Percentiles rank a stretch among this genome's conserved stretches.
phyloP scores from a whole-genome alignment of 1,140 invertebrate species.

The Drosophila pseudoobscura region DNA sequence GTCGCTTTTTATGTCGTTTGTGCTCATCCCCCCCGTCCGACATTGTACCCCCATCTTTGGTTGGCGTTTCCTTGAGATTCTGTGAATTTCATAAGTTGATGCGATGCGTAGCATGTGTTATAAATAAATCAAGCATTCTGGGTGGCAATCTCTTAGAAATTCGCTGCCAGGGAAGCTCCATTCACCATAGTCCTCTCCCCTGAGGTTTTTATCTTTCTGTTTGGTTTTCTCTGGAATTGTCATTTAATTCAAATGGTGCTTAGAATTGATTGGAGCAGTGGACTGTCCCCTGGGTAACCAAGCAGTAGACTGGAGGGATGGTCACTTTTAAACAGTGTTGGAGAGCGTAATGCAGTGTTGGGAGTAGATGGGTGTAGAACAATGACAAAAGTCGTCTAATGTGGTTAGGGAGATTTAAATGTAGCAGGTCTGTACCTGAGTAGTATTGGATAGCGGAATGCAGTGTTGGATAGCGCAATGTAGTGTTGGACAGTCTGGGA shows the following conservation, averaged over 20 bases:
- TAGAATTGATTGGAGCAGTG: constrained; percentile 36
- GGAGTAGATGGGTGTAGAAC: too few species aligned
- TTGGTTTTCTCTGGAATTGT: constrained; percentile 45
- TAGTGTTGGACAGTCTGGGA: too few species aligned
- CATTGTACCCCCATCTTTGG: constrained; percentile 12
- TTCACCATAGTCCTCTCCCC: too few species aligned
- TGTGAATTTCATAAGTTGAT: constrained; percentile 72
- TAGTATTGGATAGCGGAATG: too few species aligned
- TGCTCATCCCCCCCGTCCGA: constrained; percentile 11
- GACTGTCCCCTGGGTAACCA: constrained; percentile 17
- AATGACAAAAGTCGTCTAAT: too few species aligned
- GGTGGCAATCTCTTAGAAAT: constrained; percentile 61
- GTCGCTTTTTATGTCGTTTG: constrained; percentile 81
- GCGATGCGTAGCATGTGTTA: constrained; percentile 76
- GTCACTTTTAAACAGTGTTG: too few species aligned
- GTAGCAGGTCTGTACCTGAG: too few species aligned
- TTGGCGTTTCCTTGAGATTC: constrained; percentile 42
- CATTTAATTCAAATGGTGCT: constrained; percentile 70
- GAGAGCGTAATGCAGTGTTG: too few species aligned
- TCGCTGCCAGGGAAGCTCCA: background rate
- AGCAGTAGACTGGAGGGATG: too few species aligned
- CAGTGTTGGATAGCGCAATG: too few species aligned
- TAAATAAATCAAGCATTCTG: constrained; percentile 75
- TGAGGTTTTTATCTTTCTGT: constrained; percentile 1
- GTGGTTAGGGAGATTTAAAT: too few species aligned